Evolutionary conservation across 2,797 vertebrate species (phyloP), one percentile per base, ranked within the genome.

Genomic region (Alauda arvensis): DNA sequence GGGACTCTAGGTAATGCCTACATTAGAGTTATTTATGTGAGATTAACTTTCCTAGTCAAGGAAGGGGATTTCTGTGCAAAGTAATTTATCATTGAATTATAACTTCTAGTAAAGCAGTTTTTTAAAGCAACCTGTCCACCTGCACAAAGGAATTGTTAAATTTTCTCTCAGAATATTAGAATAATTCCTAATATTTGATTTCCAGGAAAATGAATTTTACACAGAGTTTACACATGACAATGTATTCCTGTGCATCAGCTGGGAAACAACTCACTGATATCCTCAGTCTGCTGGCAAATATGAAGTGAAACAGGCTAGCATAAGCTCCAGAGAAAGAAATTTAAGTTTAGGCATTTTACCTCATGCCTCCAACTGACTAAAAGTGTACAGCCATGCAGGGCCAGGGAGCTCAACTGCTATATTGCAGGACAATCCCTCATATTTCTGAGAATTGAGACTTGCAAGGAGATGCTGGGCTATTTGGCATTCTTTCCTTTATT

Each of bases 181-280:
- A 42, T 28, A 37, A 57, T 61, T 87, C 68, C 33, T 66, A 21
- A 81, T 68, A 39, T 74, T 82, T 2, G 4, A 6, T 40, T 79
- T 76, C 15, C 42, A 78, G 37, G 26, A 87, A 87, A 60, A 71
- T 25, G 17, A 89, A 56, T 85, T 59, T 86, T 74, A 77, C 42
- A 72, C 5, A 19, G 23, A 52, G 34, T 78, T 92, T 69, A 62
- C 13, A 62, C 2, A 8, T 11, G 7, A 69, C 15, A 51, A 31
- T 12, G 6, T 59, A 69, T 34, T 72, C 5, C 17, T 87, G 33
- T 3, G 0, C 15, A 51, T 53, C 61, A 83, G 14, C 34, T 68
- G 18, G 31, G 33, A 80, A 83, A 9, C 25, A 42, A 18, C 11
- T 70, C 16, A 1, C 5, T n/a, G 28, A 72, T 57, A 68, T 9